Evolutionary conservation across 2,797 vertebrate genomes (phyloP).

Genomic region (Catamblyrhynchus diadema): DNA sequence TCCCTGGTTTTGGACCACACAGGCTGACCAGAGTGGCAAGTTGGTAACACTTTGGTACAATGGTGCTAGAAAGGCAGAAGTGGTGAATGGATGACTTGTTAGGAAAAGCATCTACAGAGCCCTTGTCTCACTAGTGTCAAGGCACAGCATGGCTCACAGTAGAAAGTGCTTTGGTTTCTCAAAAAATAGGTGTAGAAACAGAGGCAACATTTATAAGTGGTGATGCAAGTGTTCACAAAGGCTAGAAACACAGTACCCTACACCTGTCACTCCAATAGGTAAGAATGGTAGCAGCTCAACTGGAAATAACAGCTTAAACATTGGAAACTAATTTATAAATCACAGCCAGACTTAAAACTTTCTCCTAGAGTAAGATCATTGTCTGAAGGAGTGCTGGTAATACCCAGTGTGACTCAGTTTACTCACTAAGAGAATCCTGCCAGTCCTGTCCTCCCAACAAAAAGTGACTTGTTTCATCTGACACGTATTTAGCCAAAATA

Average conservation of each 20-base stretch:
- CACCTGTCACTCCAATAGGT: accelerated
- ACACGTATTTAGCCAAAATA: background rate
- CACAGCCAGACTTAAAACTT: background rate
- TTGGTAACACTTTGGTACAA: background rate
- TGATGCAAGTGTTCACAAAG: background rate
- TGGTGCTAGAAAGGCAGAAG: background rate
- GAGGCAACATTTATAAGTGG: background rate
- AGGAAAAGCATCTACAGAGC: background rate
- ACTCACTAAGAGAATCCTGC: background rate
- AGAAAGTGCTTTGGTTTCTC: background rate
- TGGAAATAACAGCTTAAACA: background rate
- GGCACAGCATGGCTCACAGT: background rate
- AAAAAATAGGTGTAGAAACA: background rate
- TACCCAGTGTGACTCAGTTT: background rate
- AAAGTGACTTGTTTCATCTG: background rate
- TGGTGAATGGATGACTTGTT: background rate
- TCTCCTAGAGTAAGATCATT: background rate
- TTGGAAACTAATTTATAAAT: background rate
- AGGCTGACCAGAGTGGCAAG: background rate
- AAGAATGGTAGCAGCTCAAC: background rate
- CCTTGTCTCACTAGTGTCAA: background rate
- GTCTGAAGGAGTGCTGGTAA: background rate
- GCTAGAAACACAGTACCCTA: background rate
- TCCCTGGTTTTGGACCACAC: background rate
- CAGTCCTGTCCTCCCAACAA: background rate